Percentiles rank a stretch among this genome's conserved stretches.
phyloP scores from a whole-genome alignment of 2,113 vertebrate species.

The Numida meleagris region DNA sequence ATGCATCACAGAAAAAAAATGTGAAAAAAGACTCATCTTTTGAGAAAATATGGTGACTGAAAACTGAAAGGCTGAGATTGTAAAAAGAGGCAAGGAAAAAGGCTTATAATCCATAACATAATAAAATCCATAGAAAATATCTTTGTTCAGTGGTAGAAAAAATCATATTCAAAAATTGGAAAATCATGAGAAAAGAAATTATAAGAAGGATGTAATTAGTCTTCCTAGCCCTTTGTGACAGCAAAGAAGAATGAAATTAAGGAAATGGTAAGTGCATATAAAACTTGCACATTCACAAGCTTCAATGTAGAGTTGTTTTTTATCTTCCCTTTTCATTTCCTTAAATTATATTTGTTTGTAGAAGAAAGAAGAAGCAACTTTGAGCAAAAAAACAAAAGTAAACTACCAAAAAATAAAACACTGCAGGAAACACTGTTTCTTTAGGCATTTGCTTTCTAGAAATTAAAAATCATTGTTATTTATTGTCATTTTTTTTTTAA shows the following conservation, averaged over 20 bases:
- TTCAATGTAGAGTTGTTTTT: neutral
- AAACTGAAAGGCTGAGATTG: neutral
- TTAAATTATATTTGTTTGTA: neutral
- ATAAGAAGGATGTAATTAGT: neutral
- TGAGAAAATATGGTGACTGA: neutral
- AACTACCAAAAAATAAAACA: neutral
- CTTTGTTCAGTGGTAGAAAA: neutral
- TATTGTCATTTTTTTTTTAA: accelerated
- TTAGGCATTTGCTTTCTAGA: neutral
- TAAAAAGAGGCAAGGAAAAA: neutral
- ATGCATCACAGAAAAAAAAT: neutral
- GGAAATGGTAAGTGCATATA: neutral
- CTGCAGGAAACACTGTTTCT: neutral
- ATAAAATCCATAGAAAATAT: neutral
- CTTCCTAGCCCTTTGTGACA: neutral
- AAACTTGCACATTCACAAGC: neutral
- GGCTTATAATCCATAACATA: neutral
- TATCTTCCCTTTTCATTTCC: neutral
- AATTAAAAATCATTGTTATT: neutral
- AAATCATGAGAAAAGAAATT: neutral
- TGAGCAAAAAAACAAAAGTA: neutral
- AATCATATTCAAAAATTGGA: neutral
- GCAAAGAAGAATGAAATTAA: neutral
- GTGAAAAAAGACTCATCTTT: neutral
- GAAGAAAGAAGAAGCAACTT: neutral